phyloP scores from a whole-genome alignment of 2,797 vertebrate species.

The Limosa lapponica region DNA sequence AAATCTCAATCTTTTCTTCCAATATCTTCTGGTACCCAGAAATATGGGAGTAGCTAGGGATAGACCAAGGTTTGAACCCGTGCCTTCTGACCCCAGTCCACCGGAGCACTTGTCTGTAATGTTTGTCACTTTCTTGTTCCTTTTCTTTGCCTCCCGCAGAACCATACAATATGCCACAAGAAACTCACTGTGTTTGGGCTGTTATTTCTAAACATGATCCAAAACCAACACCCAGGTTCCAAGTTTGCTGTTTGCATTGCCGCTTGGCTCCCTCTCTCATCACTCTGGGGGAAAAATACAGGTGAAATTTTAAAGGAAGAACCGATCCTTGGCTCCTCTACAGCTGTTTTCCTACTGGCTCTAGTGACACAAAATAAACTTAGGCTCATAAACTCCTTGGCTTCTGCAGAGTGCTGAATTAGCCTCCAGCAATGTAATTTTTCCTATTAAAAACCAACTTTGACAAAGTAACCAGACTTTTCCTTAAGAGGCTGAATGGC shows the following conservation, averaged over 20 bases:
- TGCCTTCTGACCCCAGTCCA: not conserved
- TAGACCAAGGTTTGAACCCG: not conserved
- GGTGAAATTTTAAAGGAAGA: conserved; percentile 31
- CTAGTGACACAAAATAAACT: not conserved
- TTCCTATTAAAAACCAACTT: not conserved
- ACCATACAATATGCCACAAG: accelerated
- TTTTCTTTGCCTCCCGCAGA: not conserved
- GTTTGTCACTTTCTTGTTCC: not conserved
- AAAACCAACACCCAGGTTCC: conserved; percentile 11
- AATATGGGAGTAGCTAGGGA: not conserved
- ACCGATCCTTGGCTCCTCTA: not conserved
- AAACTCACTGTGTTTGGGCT: not conserved
- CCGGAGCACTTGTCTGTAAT: not conserved
- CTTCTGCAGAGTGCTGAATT: not conserved
- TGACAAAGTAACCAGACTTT: not conserved
- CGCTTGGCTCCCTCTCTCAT: not conserved
- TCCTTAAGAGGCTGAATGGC: not conserved
- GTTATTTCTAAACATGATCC: conserved; percentile 19
- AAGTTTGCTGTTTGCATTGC: not conserved
- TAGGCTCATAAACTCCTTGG: not conserved
- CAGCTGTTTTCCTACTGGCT: not conserved
- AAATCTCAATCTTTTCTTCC: not conserved
- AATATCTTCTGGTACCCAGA: not conserved
- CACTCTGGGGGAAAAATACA: not conserved
- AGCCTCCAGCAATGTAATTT: not conserved